phyloP scores from a whole-genome alignment of 2,113 vertebrate species.

The Seriola aureovittata region DNA sequence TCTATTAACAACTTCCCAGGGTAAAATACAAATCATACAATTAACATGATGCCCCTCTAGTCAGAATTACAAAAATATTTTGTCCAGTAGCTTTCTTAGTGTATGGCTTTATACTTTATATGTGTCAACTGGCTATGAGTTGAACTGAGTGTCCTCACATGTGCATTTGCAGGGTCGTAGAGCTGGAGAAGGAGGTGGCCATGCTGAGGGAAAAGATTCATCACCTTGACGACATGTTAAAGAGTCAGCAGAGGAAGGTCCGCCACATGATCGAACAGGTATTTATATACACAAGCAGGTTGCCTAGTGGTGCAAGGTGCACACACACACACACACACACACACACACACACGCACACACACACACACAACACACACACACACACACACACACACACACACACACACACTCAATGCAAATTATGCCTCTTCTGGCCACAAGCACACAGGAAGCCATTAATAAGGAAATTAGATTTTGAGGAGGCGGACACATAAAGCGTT shows the following conservation, averaged over 20 bases:
- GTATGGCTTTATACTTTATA: neutral
- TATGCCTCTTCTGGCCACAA: neutral
- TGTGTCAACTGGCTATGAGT: neutral
- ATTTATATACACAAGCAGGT: conserved; percentile 10
- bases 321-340: neutral
- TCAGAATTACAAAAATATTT: neutral
- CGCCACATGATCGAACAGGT: conserved; percentile 97
- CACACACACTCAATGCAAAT: conserved; percentile 16
- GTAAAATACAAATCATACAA: neutral
- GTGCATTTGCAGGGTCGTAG: conserved; percentile 78
- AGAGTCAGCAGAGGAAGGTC: conserved; percentile 95
- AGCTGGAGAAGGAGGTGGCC: conserved; percentile 89
- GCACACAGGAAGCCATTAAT: conserved; percentile 46
- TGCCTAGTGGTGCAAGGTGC: neutral
- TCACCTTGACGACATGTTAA: conserved; percentile 94
- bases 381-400: neutral
- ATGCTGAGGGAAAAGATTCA: conserved; percentile 90
- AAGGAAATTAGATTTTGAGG: conserved; percentile 45
- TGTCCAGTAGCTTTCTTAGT: too few species aligned
- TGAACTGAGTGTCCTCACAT: neutral
- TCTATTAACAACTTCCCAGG: neutral
- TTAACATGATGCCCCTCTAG: neutral
- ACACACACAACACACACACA: too few species aligned
- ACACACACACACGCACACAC: too few species aligned
- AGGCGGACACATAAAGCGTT: conserved; percentile 25